phyloP scores from a whole-genome alignment of 2,888 invertebrate genomes.

The Petrolisthes cinctipes region DNA sequence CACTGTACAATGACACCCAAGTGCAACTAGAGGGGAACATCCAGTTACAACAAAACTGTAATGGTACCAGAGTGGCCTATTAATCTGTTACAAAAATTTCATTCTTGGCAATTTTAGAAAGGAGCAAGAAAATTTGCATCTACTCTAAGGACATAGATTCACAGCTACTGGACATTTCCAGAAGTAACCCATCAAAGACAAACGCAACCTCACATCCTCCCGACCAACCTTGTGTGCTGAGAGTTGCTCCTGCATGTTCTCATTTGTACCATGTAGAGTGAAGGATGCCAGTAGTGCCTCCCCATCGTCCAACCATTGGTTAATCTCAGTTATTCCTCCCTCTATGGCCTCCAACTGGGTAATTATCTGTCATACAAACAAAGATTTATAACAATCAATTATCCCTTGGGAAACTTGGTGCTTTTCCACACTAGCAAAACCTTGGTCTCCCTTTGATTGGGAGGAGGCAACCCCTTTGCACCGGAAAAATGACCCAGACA shows the following conservation, averaged over 20 bases:
- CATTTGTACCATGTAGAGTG: slow-evolving; percentile 77
- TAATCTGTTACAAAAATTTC: neutral
- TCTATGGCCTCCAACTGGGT: slow-evolving; percentile 89
- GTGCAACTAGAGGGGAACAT: no score
- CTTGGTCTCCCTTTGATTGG: no score
- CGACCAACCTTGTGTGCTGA: slow-evolving; percentile 79
- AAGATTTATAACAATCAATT: neutral
- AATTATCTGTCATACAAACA: slow-evolving; percentile 57
- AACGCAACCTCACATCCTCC: neutral
- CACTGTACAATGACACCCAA: no score
- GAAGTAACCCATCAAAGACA: neutral
- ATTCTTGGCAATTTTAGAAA: neutral
- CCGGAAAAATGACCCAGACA: no score
- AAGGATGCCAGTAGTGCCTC: slow-evolving; percentile 78
- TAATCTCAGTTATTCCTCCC: slow-evolving; percentile 86
- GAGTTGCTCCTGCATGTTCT: slow-evolving; percentile 81
- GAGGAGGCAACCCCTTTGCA: no score
- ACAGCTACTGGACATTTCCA: neutral
- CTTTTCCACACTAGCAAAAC: no score
- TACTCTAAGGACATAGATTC: neutral
- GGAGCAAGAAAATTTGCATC: neutral
- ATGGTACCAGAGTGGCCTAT: no score
- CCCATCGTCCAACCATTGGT: slow-evolving; percentile 87
- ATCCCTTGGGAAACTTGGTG: no score
- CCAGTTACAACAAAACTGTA: no score